A percentile compares a stretch with the other conserved stretches of the same genome.
Evolutionary conservation across 2,888 invertebrate genomes (phyloP).

Genomic region (Globia sparganii): DNA sequence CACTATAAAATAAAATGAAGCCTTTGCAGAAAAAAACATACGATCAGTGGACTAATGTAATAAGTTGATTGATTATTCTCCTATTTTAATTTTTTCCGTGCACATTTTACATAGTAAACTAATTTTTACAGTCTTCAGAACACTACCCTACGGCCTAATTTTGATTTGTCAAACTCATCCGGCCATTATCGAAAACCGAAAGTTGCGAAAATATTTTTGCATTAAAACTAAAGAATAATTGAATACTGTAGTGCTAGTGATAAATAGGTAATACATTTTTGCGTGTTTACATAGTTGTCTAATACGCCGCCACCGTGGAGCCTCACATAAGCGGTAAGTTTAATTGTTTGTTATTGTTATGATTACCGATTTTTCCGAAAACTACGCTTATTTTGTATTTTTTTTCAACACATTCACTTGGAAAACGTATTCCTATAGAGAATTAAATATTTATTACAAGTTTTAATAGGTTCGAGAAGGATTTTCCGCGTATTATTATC

Average conservation of each 20-base stretch:
- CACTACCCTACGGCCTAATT: constrained; percentile 45
- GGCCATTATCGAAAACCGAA: constrained; percentile 61
- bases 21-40: too few species aligned
- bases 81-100: too few species aligned
- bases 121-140: constrained; percentile 15
- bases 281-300: constrained; percentile 7
- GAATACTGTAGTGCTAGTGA: constrained; percentile 9
- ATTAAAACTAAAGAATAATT: constrained; percentile 47
- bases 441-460: background rate
- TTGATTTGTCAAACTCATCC: constrained; percentile 62
- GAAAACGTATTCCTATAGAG: background rate
- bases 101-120: accelerated
- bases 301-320: constrained; percentile 78
- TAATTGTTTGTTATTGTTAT: constrained; percentile 67
- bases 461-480: background rate
- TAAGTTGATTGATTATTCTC: accelerated
- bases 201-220: constrained; percentile 55
- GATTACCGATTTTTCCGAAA: constrained; percentile 44
- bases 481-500: background rate
- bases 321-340: constrained; percentile 81
- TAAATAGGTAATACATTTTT: constrained; percentile 5
- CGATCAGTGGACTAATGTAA: background rate
- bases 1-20: background rate
- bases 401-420: background rate
- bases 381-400: constrained; percentile 15